Conservation (phyloP, 2,888 invertebrate species). For the Lithophane socia region DNA sequence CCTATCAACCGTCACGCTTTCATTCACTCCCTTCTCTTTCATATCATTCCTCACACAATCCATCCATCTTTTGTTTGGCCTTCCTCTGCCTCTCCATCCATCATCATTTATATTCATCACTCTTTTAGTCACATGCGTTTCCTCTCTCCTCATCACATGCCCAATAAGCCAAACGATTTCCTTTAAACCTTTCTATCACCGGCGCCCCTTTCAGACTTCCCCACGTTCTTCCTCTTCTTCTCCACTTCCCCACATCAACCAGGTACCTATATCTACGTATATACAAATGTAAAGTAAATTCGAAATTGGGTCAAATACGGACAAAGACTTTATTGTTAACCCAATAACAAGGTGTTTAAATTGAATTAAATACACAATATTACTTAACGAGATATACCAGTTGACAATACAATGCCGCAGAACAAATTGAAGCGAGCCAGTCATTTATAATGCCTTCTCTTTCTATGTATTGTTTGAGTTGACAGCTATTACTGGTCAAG, state of each 20-base stretch:
- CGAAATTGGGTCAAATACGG: neutral
- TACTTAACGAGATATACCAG: slow-evolving; percentile 27
- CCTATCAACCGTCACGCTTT: too few relatives aligned
- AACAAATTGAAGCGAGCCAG: slow-evolving; percentile 73
- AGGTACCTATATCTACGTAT: neutral
- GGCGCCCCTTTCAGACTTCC: too few relatives aligned
- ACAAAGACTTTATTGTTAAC: slow-evolving; percentile 11
- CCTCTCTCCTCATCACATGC: too few relatives aligned
- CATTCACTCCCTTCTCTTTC: too few relatives aligned
- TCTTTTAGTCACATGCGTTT: too few relatives aligned
- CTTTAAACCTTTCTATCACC: too few relatives aligned
- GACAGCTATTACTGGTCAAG: slow-evolving; percentile 66
- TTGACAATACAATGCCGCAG: slow-evolving; percentile 67
- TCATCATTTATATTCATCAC: too few relatives aligned
- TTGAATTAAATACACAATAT: slow-evolving; percentile 44
- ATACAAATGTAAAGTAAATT: neutral
- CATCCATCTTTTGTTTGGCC: too few relatives aligned
- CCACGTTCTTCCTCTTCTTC: too few relatives aligned
- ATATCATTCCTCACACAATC: too few relatives aligned
- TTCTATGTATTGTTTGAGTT: slow-evolving; percentile 71
- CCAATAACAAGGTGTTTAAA: slow-evolving; percentile 24
- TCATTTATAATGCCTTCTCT: slow-evolving; percentile 68
- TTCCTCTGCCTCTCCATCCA: too few relatives aligned
- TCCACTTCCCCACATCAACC: neutral
- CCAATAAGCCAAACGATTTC: too few relatives aligned